Percentiles rank a stretch among this genome's conserved stretches.
These are phyloP conservation scores for Morphnarchus princeps DNA, from an alignment of 2,113 vertebrate genomes.

Conservation along the genomic window DNA sequence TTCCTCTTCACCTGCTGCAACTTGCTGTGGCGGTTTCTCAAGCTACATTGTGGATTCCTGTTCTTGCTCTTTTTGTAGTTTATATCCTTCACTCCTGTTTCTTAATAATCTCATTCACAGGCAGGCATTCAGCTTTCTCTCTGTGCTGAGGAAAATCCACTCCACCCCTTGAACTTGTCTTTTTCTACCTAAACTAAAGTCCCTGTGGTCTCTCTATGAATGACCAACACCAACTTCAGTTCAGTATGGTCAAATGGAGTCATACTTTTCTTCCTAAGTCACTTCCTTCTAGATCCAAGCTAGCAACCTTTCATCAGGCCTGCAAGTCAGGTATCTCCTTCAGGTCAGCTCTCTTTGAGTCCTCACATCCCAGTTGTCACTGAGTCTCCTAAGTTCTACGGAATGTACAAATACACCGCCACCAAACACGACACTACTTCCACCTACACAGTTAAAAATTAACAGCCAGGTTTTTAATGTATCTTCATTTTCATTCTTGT, in stretches of 20 bases:
- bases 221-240: neutral
- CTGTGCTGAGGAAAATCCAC: neutral
- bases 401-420: neutral
- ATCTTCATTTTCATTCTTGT: neutral
- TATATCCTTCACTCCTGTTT: neutral
- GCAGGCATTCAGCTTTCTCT: neutral
- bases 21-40: neutral
- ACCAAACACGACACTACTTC: neutral
- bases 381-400: neutral
- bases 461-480: neutral
- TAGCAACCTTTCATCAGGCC: neutral
- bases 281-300: neutral
- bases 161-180: neutral
- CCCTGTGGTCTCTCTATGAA: neutral
- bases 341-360: neutral
- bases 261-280: neutral
- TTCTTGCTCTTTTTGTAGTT: neutral
- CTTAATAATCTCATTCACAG: neutral
- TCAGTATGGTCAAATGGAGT: neutral
- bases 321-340: neutral
- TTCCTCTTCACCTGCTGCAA: neutral
- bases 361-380: neutral
- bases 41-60: neutral
- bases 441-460: neutral
- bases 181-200: neutral